Conservation (phyloP, 2,113 vertebrate genomes). For the Sciurus niger region DNA sequence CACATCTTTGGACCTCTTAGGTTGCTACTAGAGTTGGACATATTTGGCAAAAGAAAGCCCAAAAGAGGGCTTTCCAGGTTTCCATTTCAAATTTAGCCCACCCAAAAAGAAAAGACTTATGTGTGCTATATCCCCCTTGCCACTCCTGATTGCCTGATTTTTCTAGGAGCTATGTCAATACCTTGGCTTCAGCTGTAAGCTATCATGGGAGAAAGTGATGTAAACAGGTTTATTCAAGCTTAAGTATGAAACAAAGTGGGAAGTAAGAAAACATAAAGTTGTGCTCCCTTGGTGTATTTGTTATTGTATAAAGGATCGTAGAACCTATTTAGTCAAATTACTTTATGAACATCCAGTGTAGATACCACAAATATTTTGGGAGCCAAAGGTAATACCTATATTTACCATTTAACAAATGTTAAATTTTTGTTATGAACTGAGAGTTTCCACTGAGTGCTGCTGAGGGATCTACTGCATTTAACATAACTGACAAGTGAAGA, state of each 20-base stretch:
- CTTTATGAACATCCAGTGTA: background rate
- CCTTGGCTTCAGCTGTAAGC: background rate
- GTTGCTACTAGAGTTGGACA: background rate
- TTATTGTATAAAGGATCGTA: background rate
- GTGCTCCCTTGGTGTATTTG: background rate
- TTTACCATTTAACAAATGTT: constrained; percentile 5
- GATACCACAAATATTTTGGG: background rate
- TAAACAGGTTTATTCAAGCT: background rate
- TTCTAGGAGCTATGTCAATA: background rate
- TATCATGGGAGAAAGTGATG: background rate
- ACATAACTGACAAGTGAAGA: constrained; percentile 34
- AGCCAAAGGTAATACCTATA: background rate
- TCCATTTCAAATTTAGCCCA: background rate
- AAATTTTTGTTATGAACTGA: background rate
- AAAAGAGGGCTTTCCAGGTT: background rate
- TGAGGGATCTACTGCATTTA: constrained; percentile 27
- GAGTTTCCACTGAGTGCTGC: constrained; percentile 46
- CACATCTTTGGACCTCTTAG: background rate
- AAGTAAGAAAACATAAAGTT: constrained; percentile 25
- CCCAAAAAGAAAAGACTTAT: background rate
- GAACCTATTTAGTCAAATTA: background rate
- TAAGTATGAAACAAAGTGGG: background rate
- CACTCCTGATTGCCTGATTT: background rate
- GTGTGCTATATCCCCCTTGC: background rate
- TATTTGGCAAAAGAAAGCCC: background rate